Percentiles rank a stretch among this genome's conserved stretches.
Evolutionary conservation across 2,888 invertebrate species (phyloP).

Genomic region (Physocephala rufipes): DNA sequence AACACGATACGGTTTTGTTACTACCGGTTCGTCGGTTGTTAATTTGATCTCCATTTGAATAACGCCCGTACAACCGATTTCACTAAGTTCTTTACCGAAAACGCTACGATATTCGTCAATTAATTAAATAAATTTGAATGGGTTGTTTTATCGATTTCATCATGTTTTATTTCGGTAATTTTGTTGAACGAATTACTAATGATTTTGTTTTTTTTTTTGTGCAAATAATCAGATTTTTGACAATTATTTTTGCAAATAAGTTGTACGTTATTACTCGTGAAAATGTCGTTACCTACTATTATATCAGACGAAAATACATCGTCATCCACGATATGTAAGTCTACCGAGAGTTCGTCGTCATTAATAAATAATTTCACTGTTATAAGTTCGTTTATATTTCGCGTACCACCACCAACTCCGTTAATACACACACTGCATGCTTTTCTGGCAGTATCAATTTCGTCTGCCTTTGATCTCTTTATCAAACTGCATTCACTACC

Average conservation of each 20-base stretch:
- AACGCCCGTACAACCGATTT: slow-evolving; percentile 35
- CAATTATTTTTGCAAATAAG: slow-evolving; percentile 1
- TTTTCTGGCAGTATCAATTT: slow-evolving; percentile 4
- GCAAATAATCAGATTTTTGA: not conserved
- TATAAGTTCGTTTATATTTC: slow-evolving; percentile 25
- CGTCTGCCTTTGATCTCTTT: slow-evolving; percentile 15
- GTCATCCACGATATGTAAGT: slow-evolving; percentile 37
- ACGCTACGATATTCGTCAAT: slow-evolving; percentile 33
- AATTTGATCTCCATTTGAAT: slow-evolving; percentile 40
- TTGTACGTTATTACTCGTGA: slow-evolving; percentile 5
- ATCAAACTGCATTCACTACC: slow-evolving; percentile 34
- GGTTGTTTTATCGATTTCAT: slow-evolving; percentile 4
- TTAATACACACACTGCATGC: slow-evolving; percentile 28
- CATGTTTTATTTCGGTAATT: not conserved
- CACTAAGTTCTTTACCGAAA: slow-evolving; percentile 29
- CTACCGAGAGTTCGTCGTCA: slow-evolving; percentile 2
- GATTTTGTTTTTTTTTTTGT: not conserved
- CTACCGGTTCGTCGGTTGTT: slow-evolving; percentile 25
- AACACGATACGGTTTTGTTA: slow-evolving; percentile 37
- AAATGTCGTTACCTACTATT: slow-evolving; percentile 38
- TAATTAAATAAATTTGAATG: slow-evolving; percentile 8
- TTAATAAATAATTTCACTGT: slow-evolving; percentile 33
- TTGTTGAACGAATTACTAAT: not conserved
- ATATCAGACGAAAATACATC: slow-evolving; percentile 35
- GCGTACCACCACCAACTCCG: slow-evolving; percentile 39